These are phyloP conservation scores for Sussaba pulchella DNA, from an alignment of 2,888 invertebrate genomes.

Conservation along the genomic window DNA sequence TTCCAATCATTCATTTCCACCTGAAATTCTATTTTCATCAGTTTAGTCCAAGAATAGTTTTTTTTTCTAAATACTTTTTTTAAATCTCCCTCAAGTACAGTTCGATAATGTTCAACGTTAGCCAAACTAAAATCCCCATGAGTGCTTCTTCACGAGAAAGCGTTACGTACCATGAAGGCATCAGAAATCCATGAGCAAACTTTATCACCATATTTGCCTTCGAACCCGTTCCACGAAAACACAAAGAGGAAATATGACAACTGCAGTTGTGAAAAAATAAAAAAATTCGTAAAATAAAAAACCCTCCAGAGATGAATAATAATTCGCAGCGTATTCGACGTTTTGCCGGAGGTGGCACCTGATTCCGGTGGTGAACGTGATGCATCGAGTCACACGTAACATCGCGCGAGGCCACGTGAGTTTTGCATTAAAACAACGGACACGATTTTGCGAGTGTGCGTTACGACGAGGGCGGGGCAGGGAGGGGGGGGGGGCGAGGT, in stretches of 20 bases:
- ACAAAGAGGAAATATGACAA: slow-evolving; percentile 7
- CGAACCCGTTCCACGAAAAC: not conserved
- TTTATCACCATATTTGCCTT: not conserved
- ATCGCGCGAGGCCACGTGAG: slow-evolving; percentile 34
- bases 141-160: not conserved
- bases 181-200: not conserved
- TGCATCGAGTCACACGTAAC: slow-evolving; percentile 36
- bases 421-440: slow-evolving; percentile 51
- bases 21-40: no score
- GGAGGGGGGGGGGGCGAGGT: slow-evolving; percentile 39
- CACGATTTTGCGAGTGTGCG: no score
- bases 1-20: no score
- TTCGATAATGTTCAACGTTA: not conserved
- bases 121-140: not conserved
- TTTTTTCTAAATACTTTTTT: no score
- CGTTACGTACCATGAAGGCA: not conserved
- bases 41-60: no score
- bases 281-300: no score
- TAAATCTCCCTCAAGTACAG: no score
- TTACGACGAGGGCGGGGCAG: not conserved
- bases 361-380: slow-evolving; percentile 40
- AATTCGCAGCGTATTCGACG: slow-evolving; percentile 1
- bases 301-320: slow-evolving; percentile 12
- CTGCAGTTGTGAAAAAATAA: no score
- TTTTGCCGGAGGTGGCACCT: not conserved